phyloP scores from a whole-genome alignment of 2,888 invertebrate genomes.

The Coleophora deauratella region DNA sequence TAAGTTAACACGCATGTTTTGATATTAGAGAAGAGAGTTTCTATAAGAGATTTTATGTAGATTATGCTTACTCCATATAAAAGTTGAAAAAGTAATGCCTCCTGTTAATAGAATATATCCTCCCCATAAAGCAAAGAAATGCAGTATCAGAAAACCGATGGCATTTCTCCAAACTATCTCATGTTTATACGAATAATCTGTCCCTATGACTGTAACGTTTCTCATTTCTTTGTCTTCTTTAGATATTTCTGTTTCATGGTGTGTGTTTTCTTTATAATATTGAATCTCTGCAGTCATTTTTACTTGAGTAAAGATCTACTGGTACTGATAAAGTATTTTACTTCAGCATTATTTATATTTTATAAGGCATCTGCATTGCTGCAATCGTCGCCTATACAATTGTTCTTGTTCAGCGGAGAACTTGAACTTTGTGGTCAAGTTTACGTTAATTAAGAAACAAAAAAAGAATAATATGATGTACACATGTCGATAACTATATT shows the following conservation, averaged over 20 bases:
- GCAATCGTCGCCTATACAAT: not conserved
- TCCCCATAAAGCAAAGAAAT: slow-evolving; percentile 61
- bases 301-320: not conserved
- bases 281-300: slow-evolving; percentile 10
- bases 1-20: too few species aligned
- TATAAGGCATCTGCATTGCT: too few species aligned
- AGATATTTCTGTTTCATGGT: not conserved
- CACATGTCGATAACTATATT: too few species aligned
- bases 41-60: too few species aligned
- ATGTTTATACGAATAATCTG: slow-evolving; percentile 51
- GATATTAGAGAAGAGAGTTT: too few species aligned
- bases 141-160: slow-evolving; percentile 72
- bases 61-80: slow-evolving; percentile 38
- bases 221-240: slow-evolving; percentile 9
- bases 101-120: slow-evolving; percentile 30
- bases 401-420: not conserved
- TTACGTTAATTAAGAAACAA: not conserved
- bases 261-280: slow-evolving; percentile 1
- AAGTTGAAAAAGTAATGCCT: slow-evolving; percentile 26
- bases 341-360: not conserved
- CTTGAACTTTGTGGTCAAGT: slow-evolving; percentile 1
- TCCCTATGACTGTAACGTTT: slow-evolving; percentile 32
- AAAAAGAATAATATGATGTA: too few species aligned
- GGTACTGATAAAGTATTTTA: not conserved
- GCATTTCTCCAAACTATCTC: slow-evolving; percentile 77